Conservation (phyloP, 2,888 invertebrate genomes). For the Epiblema foenella region DNA sequence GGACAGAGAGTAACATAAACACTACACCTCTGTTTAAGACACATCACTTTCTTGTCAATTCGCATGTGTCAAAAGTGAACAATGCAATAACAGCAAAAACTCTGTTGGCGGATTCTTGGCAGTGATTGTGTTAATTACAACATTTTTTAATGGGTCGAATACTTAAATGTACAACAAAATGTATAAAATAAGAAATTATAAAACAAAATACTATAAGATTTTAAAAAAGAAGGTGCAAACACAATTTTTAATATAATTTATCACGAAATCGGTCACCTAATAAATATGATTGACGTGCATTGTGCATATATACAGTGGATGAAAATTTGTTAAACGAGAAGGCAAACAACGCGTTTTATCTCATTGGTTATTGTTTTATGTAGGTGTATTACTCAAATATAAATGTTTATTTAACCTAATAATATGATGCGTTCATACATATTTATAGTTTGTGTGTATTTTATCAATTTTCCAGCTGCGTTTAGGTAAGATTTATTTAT, state of each 20-base stretch:
- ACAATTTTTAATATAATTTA: not conserved
- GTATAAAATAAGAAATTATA: too few species aligned
- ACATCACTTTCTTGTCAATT: too few species aligned
- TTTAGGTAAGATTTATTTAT: too few species aligned
- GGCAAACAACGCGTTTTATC: constrained; percentile 29
- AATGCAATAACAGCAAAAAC: too few species aligned
- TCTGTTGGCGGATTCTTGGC: too few species aligned
- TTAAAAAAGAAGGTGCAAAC: not conserved
- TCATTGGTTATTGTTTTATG: not conserved
- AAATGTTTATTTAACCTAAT: constrained; percentile 29
- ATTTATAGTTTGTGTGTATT: not conserved
- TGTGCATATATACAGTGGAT: not conserved
- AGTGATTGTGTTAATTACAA: too few species aligned
- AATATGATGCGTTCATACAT: not conserved
- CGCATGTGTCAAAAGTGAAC: too few species aligned
- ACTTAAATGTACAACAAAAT: too few species aligned
- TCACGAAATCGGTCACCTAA: not conserved
- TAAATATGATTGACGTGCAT: not conserved
- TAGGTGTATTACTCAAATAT: constrained; percentile 14
- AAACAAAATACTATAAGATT: too few species aligned
- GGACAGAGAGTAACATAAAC: too few species aligned
- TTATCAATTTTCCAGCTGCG: not conserved
- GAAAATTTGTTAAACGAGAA: constrained; percentile 6
- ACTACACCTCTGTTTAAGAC: too few species aligned
- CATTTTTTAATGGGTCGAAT: too few species aligned